Evolutionary conservation across 2,113 vertebrate genomes (phyloP).

Genomic region (Sylvicapra grimmia): DNA sequence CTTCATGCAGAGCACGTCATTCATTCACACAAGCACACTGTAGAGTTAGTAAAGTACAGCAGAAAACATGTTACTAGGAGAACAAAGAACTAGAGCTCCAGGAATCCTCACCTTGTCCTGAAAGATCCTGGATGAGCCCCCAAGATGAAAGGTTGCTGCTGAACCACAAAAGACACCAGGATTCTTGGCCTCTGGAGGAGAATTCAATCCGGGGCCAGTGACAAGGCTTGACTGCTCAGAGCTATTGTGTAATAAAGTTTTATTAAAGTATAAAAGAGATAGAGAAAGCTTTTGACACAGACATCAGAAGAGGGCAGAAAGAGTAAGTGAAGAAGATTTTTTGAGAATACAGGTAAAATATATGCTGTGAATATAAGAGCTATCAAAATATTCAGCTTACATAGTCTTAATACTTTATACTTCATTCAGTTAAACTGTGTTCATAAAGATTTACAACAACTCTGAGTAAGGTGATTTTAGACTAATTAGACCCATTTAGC

Average conservation of each 20-base stretch:
- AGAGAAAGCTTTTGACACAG: background rate
- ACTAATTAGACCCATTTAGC: background rate
- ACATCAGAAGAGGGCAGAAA: background rate
- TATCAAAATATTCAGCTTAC: background rate
- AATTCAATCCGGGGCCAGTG: background rate
- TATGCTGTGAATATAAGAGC: background rate
- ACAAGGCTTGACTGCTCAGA: background rate
- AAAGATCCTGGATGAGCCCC: background rate
- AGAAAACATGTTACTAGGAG: background rate
- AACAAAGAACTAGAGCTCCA: background rate
- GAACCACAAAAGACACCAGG: fast-evolving
- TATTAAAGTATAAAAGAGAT: background rate
- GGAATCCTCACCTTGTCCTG: background rate
- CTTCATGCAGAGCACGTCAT: fast-evolving
- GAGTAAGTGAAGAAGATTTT: background rate
- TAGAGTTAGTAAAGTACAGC: background rate
- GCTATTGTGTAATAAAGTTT: background rate
- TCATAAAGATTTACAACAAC: background rate
- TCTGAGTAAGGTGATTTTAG: background rate
- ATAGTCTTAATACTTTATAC: background rate
- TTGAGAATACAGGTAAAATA: constrained; percentile 4
- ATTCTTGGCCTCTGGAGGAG: background rate
- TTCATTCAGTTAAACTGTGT: background rate
- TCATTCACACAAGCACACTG: background rate
- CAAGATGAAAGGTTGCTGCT: background rate